phyloP scores from a whole-genome alignment of 2,113 vertebrate species.

The Nesoenas mayeri region DNA sequence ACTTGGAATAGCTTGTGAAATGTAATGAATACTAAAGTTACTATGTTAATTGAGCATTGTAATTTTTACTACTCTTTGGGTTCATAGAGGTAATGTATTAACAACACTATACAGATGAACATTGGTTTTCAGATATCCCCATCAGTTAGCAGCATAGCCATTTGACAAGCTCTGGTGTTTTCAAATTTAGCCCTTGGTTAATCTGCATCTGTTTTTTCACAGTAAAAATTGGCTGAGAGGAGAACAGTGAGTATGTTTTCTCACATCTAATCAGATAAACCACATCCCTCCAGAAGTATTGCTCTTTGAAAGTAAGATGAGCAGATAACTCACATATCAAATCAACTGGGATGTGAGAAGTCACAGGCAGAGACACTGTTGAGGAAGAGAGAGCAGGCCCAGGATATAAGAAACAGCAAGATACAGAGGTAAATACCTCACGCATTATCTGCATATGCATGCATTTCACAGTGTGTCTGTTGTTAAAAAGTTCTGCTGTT shows the following conservation, averaged over 20 bases:
- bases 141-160: background rate
- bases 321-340: background rate
- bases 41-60: background rate
- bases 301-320: background rate
- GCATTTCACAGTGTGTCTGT: background rate
- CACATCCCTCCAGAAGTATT: background rate
- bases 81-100: background rate
- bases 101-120: background rate
- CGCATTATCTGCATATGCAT: background rate
- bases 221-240: background rate
- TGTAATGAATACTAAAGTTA: background rate
- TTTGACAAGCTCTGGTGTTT: background rate
- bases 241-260: background rate
- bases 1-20: background rate
- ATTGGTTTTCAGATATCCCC: background rate
- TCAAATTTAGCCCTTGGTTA: background rate
- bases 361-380: background rate
- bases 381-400: background rate
- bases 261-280: background rate
- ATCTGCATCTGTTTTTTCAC: background rate
- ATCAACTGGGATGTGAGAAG: background rate
- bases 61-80: background rate
- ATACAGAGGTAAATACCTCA: background rate
- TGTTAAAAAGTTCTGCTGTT: background rate
- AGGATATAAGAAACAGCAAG: background rate